Conservation (phyloP, 1,140 invertebrate genomes). For the Nomia melanderi region DNA sequence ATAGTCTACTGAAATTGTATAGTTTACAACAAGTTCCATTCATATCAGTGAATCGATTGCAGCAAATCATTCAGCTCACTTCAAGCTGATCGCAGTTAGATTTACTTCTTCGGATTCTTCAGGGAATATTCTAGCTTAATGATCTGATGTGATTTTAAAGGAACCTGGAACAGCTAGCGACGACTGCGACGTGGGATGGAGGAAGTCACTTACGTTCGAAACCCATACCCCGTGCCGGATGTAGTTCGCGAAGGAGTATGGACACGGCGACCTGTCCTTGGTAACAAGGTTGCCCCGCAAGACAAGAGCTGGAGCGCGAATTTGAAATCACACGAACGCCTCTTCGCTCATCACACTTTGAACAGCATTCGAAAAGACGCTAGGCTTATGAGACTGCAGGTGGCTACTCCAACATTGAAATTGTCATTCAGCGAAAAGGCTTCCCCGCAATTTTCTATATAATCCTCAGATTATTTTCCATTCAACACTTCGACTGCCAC, state of each 20-base stretch:
- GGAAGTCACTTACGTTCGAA: conserved; percentile 65
- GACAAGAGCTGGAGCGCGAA: conserved; percentile 70
- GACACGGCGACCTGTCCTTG: conserved; percentile 69
- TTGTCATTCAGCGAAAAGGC: too few relatives aligned
- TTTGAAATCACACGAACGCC: conserved; percentile 71
- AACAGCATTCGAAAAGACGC: conserved; percentile 73
- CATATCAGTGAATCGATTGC: too few relatives aligned
- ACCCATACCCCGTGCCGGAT: conserved; percentile 76
- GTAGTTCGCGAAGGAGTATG: conserved; percentile 73
- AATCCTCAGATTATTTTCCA: too few relatives aligned
- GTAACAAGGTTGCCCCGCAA: conserved; percentile 66
- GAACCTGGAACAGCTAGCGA: neutral
- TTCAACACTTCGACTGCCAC: too few relatives aligned
- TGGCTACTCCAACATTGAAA: conserved; percentile 34
- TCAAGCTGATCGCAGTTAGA: too few relatives aligned
- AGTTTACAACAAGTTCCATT: too few relatives aligned
- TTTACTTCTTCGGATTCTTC: too few relatives aligned
- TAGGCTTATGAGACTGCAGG: conserved; percentile 66
- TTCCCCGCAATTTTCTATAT: too few relatives aligned
- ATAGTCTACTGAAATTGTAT: too few relatives aligned
- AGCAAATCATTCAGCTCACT: too few relatives aligned
- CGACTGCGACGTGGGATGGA: conserved; percentile 29
- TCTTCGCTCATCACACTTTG: conserved; percentile 78
- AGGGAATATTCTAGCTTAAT: neutral
- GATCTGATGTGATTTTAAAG: neutral